A percentile compares a stretch with the other conserved stretches of the same genome.
These are phyloP conservation scores for Actinia equina DNA, from an alignment of 64 coral and sea anemone genomes.

Conservation along the genomic window DNA sequence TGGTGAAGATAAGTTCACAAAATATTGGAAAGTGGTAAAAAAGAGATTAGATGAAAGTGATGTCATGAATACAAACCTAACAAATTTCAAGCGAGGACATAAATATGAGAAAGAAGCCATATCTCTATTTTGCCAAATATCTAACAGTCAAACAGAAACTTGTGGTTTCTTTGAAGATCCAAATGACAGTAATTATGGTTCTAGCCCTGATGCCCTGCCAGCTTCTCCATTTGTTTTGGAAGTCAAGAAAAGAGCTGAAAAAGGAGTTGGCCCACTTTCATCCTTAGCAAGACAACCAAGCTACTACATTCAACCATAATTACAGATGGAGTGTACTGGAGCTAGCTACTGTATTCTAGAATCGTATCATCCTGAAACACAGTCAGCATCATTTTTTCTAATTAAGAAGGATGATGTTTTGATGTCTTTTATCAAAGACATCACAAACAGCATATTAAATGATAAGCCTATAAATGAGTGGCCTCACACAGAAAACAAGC, in stretches of 20 bases:
- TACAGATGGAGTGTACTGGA: constrained; percentile 53
- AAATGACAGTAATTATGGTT: not conserved
- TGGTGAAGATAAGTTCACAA: no score
- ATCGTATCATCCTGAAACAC: constrained; percentile 60
- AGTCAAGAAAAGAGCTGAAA: constrained; percentile 55
- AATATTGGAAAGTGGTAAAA: no score
- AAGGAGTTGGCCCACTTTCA: constrained; percentile 27
- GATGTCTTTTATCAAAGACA: not conserved
- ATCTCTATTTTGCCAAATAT: no score
- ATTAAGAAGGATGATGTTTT: constrained; percentile 51
- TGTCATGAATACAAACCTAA: no score
- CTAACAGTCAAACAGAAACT: no score
- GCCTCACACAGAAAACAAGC: constrained; percentile 31
- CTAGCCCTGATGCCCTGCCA: constrained; percentile 48
- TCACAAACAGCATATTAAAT: no score
- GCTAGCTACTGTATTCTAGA: constrained; percentile 40
- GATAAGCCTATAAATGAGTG: no score
- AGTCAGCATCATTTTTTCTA: constrained; percentile 44
- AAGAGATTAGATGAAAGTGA: no score
- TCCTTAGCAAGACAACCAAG: constrained; percentile 28
- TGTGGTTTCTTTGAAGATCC: no score
- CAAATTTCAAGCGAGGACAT: no score
- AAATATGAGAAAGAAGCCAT: no score
- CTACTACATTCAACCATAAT: constrained; percentile 37
- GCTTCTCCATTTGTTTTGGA: constrained; percentile 35